Base-by-base conservation (phyloP, 2,113 vertebrate genomes). In the Alexandromys fortis region DNA sequence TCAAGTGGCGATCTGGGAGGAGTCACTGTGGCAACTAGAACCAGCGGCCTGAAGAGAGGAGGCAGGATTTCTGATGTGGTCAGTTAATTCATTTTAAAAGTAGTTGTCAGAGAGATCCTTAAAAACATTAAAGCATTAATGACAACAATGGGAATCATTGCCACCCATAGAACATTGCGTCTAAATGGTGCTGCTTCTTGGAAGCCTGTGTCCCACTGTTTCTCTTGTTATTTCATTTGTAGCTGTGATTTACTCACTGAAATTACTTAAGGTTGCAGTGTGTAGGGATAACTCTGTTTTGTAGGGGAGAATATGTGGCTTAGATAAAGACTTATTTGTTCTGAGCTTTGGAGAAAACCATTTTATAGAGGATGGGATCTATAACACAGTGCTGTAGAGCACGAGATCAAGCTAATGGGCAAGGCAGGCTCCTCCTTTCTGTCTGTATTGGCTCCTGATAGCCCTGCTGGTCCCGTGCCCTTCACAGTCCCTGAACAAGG, bases 41-140 rank as follows among this genome's bases (percentile, higher is more conserved):
- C 58, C 22, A 22, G 68, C 14, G 24, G 19, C 86, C 42, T 86
- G 9, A 75, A 85, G 10, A 45, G 72, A 95, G 35, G 42, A 85
- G 68, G 13, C 33, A 33, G 21, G 35, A 33, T 79, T 96, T 79
- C 70, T 52, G 92, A 55, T 92, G 92, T 70, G 55, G 12, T 78
- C 76, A 42, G 47, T 78, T 90, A 93, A 38, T 85, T 95, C 30
- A 76, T 92, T 94, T 92, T 92, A 92, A 93, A 95, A 52, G 52
- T 61, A 79, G 19, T 90, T 94, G 81, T 13, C 95, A 82, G 78
- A 89, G 73, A 70, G 47, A 90, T 28, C 42, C 70, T 79, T 79
- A 79, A 55, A 76, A 86, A 88, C 49, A 16, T 95, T 77, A 22
- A 35, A 33, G 55, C n/a, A 70, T 2, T 70, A 12, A 65, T 26